A percentile compares a stretch with the other conserved stretches of the same genome.
Conservation (phyloP, 53 echinoderm and acorn worm species). For the Paracentrotus lividus region DNA sequence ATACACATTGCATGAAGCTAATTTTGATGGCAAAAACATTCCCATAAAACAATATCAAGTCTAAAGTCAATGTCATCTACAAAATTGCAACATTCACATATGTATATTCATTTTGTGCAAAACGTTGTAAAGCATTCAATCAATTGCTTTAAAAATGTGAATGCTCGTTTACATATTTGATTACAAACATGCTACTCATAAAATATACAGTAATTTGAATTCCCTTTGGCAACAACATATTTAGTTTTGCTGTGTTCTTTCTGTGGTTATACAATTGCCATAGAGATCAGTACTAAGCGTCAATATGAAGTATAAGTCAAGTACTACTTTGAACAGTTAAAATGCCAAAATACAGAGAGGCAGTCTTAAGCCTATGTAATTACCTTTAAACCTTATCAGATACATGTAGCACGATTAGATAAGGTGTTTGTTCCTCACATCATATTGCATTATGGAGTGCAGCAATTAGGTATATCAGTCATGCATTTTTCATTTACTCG, state of each 20-base stretch:
- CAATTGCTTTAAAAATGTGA: background rate
- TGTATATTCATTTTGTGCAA: constrained; percentile 27
- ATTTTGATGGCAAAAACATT: background rate
- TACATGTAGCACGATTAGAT: background rate
- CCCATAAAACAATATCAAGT: background rate
- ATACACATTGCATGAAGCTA: background rate
- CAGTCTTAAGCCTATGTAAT: background rate
- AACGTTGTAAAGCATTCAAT: constrained; percentile 2
- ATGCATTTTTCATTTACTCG: too few species aligned
- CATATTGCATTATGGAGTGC: constrained; percentile 36
- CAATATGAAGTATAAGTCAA: background rate
- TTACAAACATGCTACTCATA: background rate
- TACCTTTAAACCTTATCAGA: background rate
- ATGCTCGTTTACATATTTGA: background rate
- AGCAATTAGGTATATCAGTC: background rate
- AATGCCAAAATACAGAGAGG: background rate
- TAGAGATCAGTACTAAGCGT: background rate
- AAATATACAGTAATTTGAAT: background rate
- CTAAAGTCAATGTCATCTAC: constrained; percentile 6
- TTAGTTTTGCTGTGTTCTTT: background rate
- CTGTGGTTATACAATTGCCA: background rate
- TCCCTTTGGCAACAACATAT: constrained; percentile 21
- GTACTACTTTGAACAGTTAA: background rate
- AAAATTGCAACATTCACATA: constrained; percentile 41
- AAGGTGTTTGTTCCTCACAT: constrained; percentile 13